phyloP scores from a whole-genome alignment of 2,113 vertebrate genomes.

The Leptodactylus fuscus region DNA sequence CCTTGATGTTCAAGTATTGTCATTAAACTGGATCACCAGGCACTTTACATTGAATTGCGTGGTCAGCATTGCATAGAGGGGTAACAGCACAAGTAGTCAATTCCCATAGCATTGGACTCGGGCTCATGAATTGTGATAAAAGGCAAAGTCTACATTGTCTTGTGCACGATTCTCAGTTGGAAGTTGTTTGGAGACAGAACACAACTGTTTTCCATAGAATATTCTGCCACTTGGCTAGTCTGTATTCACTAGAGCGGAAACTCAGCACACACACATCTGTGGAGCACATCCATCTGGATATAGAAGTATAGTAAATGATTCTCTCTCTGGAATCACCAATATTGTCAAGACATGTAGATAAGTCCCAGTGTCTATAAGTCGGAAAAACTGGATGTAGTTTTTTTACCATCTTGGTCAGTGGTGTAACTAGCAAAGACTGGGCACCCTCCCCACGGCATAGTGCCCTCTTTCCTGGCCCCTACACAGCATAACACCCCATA shows the following conservation, averaged over 20 bases:
- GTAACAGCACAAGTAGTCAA: not conserved
- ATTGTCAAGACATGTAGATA: not conserved
- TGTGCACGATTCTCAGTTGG: not conserved
- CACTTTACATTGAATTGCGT: too few relatives aligned
- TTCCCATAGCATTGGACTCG: not conserved
- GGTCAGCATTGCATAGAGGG: too few relatives aligned
- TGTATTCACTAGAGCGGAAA: conserved; percentile 7
- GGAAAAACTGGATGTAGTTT: not conserved
- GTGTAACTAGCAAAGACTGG: too few relatives aligned
- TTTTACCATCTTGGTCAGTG: not conserved
- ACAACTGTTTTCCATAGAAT: conserved; percentile 40
- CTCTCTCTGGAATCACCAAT: not conserved
- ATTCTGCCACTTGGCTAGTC: conserved; percentile 34
- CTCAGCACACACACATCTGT: conserved; percentile 59
- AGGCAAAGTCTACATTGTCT: not conserved
- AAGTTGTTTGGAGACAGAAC: conserved; percentile 44
- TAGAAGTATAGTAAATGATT: not conserved
- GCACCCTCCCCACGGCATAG: too few relatives aligned
- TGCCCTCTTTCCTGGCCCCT: too few relatives aligned
- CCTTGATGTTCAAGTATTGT: not conserved
- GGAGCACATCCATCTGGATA: conserved; percentile 59
- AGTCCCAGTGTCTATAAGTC: not conserved
- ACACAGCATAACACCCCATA: too few relatives aligned
- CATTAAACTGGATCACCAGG: not conserved
- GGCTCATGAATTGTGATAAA: not conserved